A percentile compares a stretch with the other conserved stretches of the same genome.
Conservation (phyloP, 2,797 vertebrate species). For the Naso thynnoides region DNA sequence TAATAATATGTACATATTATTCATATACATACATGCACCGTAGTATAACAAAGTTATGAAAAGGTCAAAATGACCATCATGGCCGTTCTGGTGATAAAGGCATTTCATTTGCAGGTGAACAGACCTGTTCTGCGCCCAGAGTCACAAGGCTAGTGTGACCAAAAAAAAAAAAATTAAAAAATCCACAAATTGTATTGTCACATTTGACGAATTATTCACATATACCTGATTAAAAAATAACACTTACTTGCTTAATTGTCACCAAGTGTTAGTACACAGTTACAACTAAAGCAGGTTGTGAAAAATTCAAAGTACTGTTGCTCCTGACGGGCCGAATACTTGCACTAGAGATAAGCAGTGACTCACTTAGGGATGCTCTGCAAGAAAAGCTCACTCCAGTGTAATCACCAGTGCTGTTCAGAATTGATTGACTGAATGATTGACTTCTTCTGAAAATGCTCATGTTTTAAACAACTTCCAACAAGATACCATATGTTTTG, state of each 20-base stretch:
- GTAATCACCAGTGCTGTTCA: slow-evolving; percentile 38
- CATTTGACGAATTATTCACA: too few relatives aligned
- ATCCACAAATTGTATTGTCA: too few relatives aligned
- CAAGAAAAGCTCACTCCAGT: slow-evolving; percentile 34
- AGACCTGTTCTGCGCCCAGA: too few relatives aligned
- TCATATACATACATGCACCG: too few relatives aligned
- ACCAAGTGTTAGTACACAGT: not conserved
- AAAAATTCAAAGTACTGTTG: not conserved
- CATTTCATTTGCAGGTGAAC: too few relatives aligned
- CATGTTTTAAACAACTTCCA: slow-evolving; percentile 55
- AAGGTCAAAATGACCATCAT: too few relatives aligned
- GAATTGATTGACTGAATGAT: slow-evolving; percentile 64
- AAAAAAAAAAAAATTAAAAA: too few relatives aligned
- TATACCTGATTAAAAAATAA: slow-evolving; percentile 4
- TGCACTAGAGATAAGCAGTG: slow-evolving; percentile 18
- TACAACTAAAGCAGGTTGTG: not conserved
- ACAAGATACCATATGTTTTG: slow-evolving; percentile 50
- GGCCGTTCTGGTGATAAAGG: too few relatives aligned
- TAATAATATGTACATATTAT: too few relatives aligned
- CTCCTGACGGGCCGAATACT: not conserved
- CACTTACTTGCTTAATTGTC: not conserved
- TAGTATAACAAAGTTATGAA: too few relatives aligned
- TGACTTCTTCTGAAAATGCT: slow-evolving; percentile 59
- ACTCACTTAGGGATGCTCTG: slow-evolving; percentile 25
- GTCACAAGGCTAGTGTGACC: too few relatives aligned